Percentiles rank a stretch among this genome's conserved stretches.
These are phyloP conservation scores for Mimumesa dahlbomi DNA, from an alignment of 2,888 invertebrate species.

Conservation along the genomic window DNA sequence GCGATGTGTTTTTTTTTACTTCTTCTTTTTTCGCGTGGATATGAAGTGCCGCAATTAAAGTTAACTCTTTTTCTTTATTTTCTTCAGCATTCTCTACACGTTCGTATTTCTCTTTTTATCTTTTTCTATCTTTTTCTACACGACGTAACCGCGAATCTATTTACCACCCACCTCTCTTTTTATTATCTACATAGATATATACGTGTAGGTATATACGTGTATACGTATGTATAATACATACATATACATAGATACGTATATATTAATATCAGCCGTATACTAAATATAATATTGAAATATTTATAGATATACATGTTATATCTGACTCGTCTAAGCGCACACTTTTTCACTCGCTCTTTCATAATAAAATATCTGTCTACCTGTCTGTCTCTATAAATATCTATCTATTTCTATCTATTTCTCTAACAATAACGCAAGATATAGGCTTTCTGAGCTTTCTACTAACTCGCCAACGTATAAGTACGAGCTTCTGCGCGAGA, in stretches of 20 bases:
- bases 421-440: constrained; percentile 57
- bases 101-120: constrained; percentile 14
- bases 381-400: constrained; percentile 37
- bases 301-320: background rate
- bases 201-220: background rate
- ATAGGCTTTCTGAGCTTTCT: constrained; percentile 67
- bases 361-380: constrained; percentile 1
- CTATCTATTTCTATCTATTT: constrained; percentile 37
- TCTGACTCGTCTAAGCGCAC: constrained; percentile 30
- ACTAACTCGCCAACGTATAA: constrained; percentile 67
- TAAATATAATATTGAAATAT: background rate
- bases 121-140: constrained; percentile 7
- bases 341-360: constrained; percentile 26
- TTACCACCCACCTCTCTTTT: constrained; percentile 27
- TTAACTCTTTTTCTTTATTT: constrained; percentile 13
- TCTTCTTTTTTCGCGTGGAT: constrained; percentile 50
- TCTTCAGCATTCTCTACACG: constrained; percentile 10
- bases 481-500: constrained; percentile 31
- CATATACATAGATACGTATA: no score
- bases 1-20: constrained; percentile 41
- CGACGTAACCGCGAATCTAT: constrained; percentile 16
- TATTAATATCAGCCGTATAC: no score
- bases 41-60: constrained; percentile 59
- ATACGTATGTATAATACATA: no score
- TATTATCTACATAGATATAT: constrained; percentile 26